Evolutionary conservation across 2,113 vertebrate species (phyloP).

Genomic region (Burhinus bistriatus): DNA sequence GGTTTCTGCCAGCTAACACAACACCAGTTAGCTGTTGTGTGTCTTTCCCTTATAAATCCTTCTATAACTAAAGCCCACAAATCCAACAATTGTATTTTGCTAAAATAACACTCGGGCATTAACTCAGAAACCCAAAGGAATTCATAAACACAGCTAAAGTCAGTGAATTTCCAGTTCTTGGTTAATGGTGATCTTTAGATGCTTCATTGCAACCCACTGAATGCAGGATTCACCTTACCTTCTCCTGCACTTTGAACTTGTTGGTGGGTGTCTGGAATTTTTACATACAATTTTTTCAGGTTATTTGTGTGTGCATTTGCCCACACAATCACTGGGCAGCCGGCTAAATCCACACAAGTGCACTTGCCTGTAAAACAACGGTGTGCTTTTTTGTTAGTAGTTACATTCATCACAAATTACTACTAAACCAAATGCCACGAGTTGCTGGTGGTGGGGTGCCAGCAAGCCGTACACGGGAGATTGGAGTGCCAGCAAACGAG

Average conservation of each 20-base stretch:
- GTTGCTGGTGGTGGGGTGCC: neutral
- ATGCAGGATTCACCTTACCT: neutral
- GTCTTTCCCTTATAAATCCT: neutral
- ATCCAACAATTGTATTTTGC: neutral
- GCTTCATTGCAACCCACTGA: fast-evolving
- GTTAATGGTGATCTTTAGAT: neutral
- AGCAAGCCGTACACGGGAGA: neutral
- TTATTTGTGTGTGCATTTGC: neutral
- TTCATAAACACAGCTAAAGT: neutral
- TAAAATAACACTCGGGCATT: neutral
- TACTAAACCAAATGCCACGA: neutral
- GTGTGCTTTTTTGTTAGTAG: neutral
- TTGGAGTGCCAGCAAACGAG: neutral
- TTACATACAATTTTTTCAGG: neutral
- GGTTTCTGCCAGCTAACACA: neutral
- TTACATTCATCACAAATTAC: neutral
- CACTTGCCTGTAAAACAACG: neutral
- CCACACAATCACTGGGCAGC: neutral
- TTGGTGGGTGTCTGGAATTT: neutral
- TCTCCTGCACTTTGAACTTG: fast-evolving
- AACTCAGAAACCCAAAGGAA: neutral
- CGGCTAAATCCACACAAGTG: neutral
- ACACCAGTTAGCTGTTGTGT: neutral
- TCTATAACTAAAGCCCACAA: neutral
- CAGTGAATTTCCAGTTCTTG: neutral